Percentiles rank a stretch among this genome's conserved stretches.
Evolutionary conservation across 2,888 invertebrate species (phyloP).

Genomic region (Nephrotoma guestfalica): DNA sequence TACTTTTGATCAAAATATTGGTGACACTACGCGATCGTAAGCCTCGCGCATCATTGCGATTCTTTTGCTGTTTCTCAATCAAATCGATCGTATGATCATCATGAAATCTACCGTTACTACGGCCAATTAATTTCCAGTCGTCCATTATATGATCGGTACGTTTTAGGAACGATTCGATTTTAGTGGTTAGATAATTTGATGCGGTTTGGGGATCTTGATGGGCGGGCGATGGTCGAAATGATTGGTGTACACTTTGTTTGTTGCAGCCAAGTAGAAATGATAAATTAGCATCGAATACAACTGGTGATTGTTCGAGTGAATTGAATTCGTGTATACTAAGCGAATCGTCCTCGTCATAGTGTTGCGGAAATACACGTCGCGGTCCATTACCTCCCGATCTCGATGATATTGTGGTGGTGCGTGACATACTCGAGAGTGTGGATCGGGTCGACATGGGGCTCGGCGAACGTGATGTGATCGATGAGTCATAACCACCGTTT

Average conservation of each 20-base stretch:
- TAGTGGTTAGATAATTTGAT: conserved; percentile 56
- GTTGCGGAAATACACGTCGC: conserved; percentile 54
- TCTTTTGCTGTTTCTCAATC: conserved; percentile 27
- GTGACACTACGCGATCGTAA: conserved; percentile 60
- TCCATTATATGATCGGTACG: conserved; percentile 80
- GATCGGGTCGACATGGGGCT: conserved; percentile 34
- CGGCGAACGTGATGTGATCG: conserved; percentile 39
- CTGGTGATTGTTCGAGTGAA: conserved; percentile 57
- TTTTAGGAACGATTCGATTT: conserved; percentile 65
- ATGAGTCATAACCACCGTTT: conserved; percentile 14
- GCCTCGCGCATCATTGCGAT: conserved; percentile 28
- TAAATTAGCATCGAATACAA: conserved; percentile 68
- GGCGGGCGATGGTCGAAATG: conserved; percentile 57
- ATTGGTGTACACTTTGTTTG: conserved; percentile 51
- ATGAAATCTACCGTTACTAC: conserved; percentile 30
- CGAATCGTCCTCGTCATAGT: conserved; percentile 33
- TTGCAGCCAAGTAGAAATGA: conserved; percentile 64
- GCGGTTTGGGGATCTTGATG: conserved; percentile 62
- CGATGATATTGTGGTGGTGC: background rate
- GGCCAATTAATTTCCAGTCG: conserved; percentile 64
- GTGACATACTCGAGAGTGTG: conserved; percentile 4
- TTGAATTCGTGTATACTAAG: conserved; percentile 43
- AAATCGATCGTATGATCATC: conserved; percentile 28
- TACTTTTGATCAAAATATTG: conserved; percentile 71
- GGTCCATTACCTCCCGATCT: conserved; percentile 24